These are phyloP conservation scores for Centrocercus urophasianus DNA, from an alignment of 2,113 vertebrate species.

Conservation along the genomic window DNA sequence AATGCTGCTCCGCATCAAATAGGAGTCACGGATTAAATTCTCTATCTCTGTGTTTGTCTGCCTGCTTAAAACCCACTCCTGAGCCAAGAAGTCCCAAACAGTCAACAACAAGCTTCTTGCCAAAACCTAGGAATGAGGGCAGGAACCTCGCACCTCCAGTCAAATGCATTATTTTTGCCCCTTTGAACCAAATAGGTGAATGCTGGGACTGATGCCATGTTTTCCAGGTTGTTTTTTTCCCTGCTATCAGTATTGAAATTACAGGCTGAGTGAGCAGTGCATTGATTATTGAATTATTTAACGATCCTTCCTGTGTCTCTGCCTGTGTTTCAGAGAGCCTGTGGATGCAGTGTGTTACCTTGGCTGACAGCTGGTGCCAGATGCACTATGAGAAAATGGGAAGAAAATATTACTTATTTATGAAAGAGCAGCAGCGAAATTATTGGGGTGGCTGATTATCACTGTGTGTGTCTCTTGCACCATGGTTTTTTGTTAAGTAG, in stretches of 20 bases:
- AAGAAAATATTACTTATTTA: background rate
- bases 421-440: background rate
- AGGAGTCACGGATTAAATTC: background rate
- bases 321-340: constrained; percentile 4
- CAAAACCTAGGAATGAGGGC: background rate
- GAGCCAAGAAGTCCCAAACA: background rate
- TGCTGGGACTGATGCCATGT: background rate
- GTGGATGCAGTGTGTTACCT: background rate
- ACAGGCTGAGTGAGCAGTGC: background rate
- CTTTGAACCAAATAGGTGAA: background rate
- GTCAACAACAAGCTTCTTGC: constrained; percentile 14
- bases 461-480: background rate
- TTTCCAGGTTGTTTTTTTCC: background rate
- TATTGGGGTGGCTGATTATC: background rate
- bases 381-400: background rate
- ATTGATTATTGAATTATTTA: constrained; percentile 71
- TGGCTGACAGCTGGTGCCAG: constrained; percentile 10
- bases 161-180: background rate
- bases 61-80: background rate
- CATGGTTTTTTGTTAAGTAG: background rate
- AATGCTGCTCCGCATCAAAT: background rate
- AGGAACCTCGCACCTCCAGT: background rate
- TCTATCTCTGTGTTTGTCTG: background rate
- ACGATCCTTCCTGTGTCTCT: background rate
- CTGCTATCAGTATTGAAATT: background rate